A percentile compares a stretch with the other conserved stretches of the same genome.
phyloP scores from a whole-genome alignment of 2,113 vertebrate genomes.

The Lagopus leucura region DNA sequence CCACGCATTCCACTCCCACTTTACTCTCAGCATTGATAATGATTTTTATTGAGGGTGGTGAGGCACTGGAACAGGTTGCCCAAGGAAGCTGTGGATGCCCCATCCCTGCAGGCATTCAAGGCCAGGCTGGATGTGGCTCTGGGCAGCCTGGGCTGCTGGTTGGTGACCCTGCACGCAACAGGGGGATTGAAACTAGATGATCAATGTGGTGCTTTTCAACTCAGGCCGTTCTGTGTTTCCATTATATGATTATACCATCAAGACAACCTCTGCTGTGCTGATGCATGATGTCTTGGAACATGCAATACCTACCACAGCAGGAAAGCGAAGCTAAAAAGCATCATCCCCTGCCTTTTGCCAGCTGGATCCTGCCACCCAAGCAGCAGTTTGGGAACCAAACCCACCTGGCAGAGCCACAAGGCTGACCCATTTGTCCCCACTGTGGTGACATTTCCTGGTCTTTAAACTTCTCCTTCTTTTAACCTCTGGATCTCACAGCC shows the following conservation, averaged over 20 bases:
- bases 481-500: not conserved
- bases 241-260: not conserved
- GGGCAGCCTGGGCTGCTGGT: no score
- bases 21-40: not conserved
- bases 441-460: not conserved
- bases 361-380: not conserved
- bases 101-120: no score
- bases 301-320: not conserved
- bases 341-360: not conserved
- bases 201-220: no score
- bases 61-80: no score
- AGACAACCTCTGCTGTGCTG: not conserved
- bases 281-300: not conserved
- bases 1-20: rapidly evolving
- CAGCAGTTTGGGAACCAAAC: not conserved
- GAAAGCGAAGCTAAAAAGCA: not conserved
- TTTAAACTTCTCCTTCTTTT: not conserved
- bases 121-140: no score
- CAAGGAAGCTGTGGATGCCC: no score
- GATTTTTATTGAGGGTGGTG: no score
- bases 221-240: no score
- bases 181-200: no score
- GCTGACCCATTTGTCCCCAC: rapidly evolving
- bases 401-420: not conserved
- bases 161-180: no score